Evolutionary conservation across 23 tunicate species (phyloP), one percentile per base, ranked within the genome.

Genomic region (Phallusia fumigata): DNA sequence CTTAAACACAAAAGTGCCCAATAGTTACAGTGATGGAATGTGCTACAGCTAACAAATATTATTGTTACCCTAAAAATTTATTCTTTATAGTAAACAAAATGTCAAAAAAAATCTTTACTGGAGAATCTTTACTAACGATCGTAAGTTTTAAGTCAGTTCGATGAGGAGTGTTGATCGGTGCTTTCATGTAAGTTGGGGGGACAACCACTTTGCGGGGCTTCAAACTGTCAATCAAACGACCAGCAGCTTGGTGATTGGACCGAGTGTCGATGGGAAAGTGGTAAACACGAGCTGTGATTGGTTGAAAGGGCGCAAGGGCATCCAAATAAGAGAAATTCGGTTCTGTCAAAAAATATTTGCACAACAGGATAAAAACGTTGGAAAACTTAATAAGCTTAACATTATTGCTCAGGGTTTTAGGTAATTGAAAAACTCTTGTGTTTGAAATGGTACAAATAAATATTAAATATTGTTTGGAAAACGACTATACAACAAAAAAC

Each of bases 251-350:
- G 86, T 82, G 90, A 49, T 85, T 87, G 79, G 81, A 44, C 72
- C 98, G 88, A 1, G 95, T 94, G 80, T 94, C 95, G 47, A 94
- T 94, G 0, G 93, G 95, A 73, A 89, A 86, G 53, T 89, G 88
- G 64, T 79, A 94, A 50, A 80, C 88, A 18, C 86, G 85, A 53
- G 92, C 92, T 65, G 65, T 74, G 75, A 94, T 32, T 36, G 98
- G 98, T 80, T 89, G 98, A 83, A 85, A 94, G n/a, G 98, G 98
- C 1, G 98, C 85, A 51, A 94, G 82, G 3, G 94, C 98, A 50
- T 94, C 98, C 80, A 89, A 44, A 73, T 89, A 80, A 12, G 98
- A 91, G 32, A 89, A 89, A 73, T 65, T 82, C 18, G 98, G 90
- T 44, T 94, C 94, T 24, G 47, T 40, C 10, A 40, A 40, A 40